Evolutionary conservation across 1,140 invertebrate species (phyloP).

Genomic region (Drosophila malerkotliana): DNA sequence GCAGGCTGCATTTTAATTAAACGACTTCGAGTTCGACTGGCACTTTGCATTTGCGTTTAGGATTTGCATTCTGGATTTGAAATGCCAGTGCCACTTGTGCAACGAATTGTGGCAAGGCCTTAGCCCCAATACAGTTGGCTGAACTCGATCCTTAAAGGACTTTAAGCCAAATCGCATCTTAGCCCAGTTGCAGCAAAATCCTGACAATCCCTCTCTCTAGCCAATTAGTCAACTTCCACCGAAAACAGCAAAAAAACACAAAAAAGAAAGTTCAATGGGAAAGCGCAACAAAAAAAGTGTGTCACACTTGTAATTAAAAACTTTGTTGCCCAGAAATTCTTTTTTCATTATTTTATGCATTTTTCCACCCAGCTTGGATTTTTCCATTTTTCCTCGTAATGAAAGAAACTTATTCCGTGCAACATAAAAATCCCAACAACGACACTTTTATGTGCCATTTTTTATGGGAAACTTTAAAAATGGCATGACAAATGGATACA

Average conservation of each 20-base stretch:
- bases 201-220: neutral
- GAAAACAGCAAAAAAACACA: neutral
- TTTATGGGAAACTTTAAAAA: slow-evolving; percentile 15
- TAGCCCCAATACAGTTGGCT: slow-evolving; percentile 43
- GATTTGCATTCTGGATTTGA: slow-evolving; percentile 11
- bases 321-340: slow-evolving; percentile 7
- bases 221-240: slow-evolving; percentile 17
- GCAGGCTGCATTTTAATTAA: slow-evolving; percentile 38
- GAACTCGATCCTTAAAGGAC: slow-evolving; percentile 49
- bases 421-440: slow-evolving; percentile 28
- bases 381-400: slow-evolving; percentile 19
- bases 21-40: slow-evolving; percentile 24
- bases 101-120: slow-evolving; percentile 41
- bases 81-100: slow-evolving; percentile 27
- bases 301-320: slow-evolving; percentile 42
- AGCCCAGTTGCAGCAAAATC: slow-evolving; percentile 16
- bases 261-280: slow-evolving; percentile 3
- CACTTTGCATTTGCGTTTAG: slow-evolving; percentile 20
- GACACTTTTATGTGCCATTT: slow-evolving; percentile 35
- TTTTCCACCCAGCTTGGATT: slow-evolving; percentile 11
- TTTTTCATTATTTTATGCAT: slow-evolving; percentile 11
- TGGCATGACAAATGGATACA: slow-evolving; percentile 22
- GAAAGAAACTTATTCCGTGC: slow-evolving; percentile 26
- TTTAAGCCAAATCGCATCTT: slow-evolving; percentile 40
- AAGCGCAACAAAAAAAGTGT: slow-evolving; percentile 18